phyloP scores from a whole-genome alignment of 2,113 vertebrate species.

The Rhineura floridana region DNA sequence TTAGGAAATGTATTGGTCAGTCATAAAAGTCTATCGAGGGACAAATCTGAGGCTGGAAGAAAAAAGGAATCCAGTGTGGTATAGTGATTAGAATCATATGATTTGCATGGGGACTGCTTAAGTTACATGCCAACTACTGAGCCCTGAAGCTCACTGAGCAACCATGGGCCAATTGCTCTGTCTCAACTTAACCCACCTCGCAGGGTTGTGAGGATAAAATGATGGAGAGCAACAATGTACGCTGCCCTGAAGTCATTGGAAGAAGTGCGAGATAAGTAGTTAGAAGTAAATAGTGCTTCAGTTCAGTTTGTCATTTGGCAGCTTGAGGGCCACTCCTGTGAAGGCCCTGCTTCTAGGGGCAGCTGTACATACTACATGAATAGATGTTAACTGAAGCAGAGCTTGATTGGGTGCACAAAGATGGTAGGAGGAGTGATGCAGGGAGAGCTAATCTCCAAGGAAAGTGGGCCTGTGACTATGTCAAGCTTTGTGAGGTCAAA shows the following conservation, averaged over 20 bases:
- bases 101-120: not conserved
- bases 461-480: too few relatives aligned
- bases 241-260: not conserved
- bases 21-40: not conserved
- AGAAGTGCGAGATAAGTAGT: not conserved
- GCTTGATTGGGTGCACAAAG: not conserved
- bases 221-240: not conserved
- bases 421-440: not conserved
- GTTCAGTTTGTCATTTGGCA: too few relatives aligned
- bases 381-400: not conserved
- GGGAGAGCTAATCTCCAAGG: too few relatives aligned
- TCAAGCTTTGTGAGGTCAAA: too few relatives aligned
- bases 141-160: not conserved
- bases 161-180: not conserved
- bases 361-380: not conserved
- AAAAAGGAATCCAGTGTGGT: not conserved
- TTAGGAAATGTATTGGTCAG: not conserved
- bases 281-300: not conserved
- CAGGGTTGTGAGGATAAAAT: not conserved
- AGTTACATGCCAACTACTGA: not conserved
- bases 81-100: not conserved
- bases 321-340: too few relatives aligned
- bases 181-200: not conserved
- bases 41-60: not conserved
- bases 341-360: not conserved